These are phyloP conservation scores for Triplophysa rosa DNA, from an alignment of 2,113 vertebrate species.

Conservation along the genomic window DNA sequence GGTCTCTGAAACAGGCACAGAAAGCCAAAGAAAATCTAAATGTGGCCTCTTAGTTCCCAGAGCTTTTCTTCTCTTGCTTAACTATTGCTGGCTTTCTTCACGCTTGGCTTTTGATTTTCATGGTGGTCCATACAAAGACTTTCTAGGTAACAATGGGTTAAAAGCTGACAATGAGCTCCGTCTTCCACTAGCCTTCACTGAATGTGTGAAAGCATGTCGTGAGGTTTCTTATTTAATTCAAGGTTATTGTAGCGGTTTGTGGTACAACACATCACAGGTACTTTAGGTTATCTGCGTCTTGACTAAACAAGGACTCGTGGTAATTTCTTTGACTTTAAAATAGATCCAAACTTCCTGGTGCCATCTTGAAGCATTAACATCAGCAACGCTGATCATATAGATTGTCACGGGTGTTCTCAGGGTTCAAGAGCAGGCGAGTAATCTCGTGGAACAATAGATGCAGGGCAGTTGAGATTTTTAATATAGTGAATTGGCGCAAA, in stretches of 20 bases:
- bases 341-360: neutral
- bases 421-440: constrained; percentile 57
- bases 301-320: neutral
- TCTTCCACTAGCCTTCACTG: neutral
- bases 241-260: neutral
- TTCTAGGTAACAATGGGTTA: constrained; percentile 16
- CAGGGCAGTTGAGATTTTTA: constrained; percentile 62
- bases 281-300: neutral
- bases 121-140: constrained; percentile 44
- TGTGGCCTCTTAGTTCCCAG: constrained; percentile 9
- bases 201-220: neutral
- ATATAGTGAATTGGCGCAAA: constrained; percentile 60
- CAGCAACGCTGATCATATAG: constrained; percentile 63
- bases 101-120: constrained; percentile 43
- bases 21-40: constrained; percentile 33
- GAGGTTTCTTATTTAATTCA: neutral
- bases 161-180: neutral
- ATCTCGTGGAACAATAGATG: constrained; percentile 59
- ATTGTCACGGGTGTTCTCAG: constrained; percentile 54
- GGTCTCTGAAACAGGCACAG: neutral
- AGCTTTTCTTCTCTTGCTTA: constrained; percentile 15
- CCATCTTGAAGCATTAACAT: constrained; percentile 60
- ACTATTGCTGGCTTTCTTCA: constrained; percentile 21
- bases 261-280: neutral
- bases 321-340: neutral